A percentile compares a stretch with the other conserved stretches of the same genome.
phyloP scores from a whole-genome alignment of 2,797 vertebrate species.

The Chaetophractus vellerosus region DNA sequence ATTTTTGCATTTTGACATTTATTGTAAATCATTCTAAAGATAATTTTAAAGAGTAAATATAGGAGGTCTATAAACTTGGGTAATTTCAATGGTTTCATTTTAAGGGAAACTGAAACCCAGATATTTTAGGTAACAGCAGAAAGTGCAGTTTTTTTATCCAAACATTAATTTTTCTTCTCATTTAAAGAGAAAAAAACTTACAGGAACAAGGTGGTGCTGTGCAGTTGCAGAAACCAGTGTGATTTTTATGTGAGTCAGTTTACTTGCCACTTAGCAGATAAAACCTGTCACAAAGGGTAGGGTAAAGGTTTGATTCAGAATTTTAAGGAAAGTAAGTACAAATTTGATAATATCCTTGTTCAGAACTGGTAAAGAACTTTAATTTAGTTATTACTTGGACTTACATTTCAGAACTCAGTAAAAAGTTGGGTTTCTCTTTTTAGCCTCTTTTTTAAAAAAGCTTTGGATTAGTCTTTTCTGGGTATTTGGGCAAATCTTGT shows the following conservation, averaged over 20 bases:
- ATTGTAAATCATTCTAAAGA: background rate
- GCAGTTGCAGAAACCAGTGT: conserved; percentile 46
- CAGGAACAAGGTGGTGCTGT: background rate
- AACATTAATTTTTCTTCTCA: background rate
- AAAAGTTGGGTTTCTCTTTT: conserved; percentile 55
- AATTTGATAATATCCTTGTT: conserved; percentile 32
- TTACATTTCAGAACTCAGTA: conserved; percentile 14
- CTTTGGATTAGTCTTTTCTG: background rate
- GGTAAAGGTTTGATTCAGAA: conserved; percentile 45
- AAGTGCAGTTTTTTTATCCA: conserved; percentile 20
- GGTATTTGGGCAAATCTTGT: conserved; percentile 34
- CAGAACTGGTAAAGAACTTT: conserved; percentile 24
- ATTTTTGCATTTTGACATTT: conserved; percentile 69
- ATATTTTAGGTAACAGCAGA: conserved; percentile 11
- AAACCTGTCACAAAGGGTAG: conserved; percentile 21
- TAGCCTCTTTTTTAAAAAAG: background rate
- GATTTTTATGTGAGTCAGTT: conserved; percentile 31
- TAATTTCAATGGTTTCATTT: conserved; percentile 38
- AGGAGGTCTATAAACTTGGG: conserved; percentile 7
- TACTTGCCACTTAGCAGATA: conserved; percentile 23
- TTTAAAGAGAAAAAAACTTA: background rate
- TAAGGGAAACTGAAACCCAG: conserved; percentile 14
- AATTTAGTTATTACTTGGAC: conserved; percentile 45
- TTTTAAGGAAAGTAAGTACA: conserved; percentile 50
- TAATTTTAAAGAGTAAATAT: background rate